A percentile compares a stretch with the other conserved stretches of the same genome.
Evolutionary conservation across 2,888 invertebrate species (phyloP).

Genomic region (Chrysomela aeneicollis): DNA sequence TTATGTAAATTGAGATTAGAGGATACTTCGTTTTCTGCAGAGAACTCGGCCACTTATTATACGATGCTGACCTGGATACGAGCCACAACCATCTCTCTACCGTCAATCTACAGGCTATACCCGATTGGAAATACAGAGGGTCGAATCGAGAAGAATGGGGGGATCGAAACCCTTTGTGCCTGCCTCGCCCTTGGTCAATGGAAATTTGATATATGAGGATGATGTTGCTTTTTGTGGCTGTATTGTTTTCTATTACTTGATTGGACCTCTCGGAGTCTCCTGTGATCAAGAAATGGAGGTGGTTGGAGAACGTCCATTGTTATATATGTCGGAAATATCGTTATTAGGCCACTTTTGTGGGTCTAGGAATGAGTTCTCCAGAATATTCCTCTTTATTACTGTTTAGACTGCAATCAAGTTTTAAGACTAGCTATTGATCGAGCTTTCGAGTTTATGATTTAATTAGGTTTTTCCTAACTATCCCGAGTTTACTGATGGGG

Average conservation of each 20-base stretch:
- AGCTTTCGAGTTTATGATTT: no score
- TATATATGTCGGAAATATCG: neutral
- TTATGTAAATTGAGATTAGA: no score
- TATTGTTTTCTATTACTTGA: conserved; percentile 21
- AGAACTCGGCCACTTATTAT: no score
- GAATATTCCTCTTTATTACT: no score
- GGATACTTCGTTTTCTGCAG: no score
- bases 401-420: no score
- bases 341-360: neutral
- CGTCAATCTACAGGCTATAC: conserved; percentile 13
- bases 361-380: no score
- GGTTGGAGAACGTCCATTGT: neutral
- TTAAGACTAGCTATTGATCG: no score
- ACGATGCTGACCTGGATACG: neutral
- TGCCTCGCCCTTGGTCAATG: conserved; percentile 30
- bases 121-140: conserved; percentile 29
- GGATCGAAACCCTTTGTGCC: conserved; percentile 30
- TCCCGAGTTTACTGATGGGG: no score
- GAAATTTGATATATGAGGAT: conserved; percentile 30
- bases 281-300: neutral
- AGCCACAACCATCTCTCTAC: neutral
- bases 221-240: conserved; percentile 27
- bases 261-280: neutral
- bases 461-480: no score
- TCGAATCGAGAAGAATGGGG: conserved; percentile 20